These are phyloP conservation scores for Polyommatus iphigenia DNA, from an alignment of 2,888 invertebrate genomes.

Conservation along the genomic window DNA sequence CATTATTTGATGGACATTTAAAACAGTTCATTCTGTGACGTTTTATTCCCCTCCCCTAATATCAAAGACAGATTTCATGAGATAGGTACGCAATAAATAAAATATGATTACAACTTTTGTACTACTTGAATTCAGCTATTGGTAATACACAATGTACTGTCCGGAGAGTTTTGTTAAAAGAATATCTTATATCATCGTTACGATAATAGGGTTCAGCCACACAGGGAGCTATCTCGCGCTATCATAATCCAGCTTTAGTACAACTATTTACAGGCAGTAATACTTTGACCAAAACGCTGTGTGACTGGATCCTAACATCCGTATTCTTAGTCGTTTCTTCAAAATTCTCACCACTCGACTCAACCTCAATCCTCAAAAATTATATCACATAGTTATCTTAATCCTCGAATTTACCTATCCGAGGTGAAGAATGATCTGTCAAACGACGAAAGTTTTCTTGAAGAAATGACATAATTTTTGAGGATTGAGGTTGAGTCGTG, in stretches of 20 bases:
- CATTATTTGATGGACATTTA: neutral
- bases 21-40: neutral
- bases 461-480: too few species aligned
- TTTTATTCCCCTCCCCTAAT: neutral
- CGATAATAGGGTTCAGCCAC: neutral
- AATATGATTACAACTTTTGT: constrained; percentile 16
- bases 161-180: neutral
- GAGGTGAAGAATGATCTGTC: too few species aligned
- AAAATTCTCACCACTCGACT: neutral
- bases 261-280: neutral
- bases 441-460: too few species aligned
- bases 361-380: neutral
- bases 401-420: too few species aligned
- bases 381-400: too few species aligned
- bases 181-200: neutral
- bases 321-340: neutral
- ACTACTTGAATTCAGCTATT: neutral
- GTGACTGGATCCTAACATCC: neutral
- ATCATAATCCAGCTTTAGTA: neutral
- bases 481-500: neutral
- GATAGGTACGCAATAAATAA: neutral
- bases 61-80: neutral
- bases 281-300: neutral
- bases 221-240: neutral
- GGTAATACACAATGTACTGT: neutral